A percentile compares a stretch with the other conserved stretches of the same genome.
Evolutionary conservation across 2,113 vertebrate genomes (phyloP).

Genomic region (Sturnira hondurensis): DNA sequence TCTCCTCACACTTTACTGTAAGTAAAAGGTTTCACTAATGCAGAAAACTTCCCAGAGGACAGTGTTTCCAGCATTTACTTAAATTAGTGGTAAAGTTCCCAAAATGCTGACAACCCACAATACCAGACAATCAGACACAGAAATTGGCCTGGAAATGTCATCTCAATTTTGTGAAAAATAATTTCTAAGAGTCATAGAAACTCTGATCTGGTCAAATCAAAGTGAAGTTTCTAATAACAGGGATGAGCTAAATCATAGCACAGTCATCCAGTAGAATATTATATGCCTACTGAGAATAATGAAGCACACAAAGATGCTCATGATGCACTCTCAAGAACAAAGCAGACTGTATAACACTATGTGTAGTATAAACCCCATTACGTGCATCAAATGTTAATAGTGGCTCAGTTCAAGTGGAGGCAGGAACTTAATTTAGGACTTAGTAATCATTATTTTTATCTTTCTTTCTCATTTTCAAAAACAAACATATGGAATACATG

Average conservation of each 20-base stretch:
- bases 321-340: neutral
- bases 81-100: slow-evolving; percentile 12
- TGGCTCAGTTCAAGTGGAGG: neutral
- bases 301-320: neutral
- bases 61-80: slow-evolving; percentile 16
- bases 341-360: neutral
- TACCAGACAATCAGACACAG: neutral
- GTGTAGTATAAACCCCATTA: neutral
- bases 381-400: neutral
- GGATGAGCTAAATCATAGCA: neutral
- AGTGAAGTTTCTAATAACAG: neutral
- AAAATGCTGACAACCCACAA: neutral
- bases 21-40: neutral
- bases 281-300: neutral
- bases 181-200: neutral
- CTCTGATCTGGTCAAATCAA: neutral
- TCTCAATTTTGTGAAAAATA: neutral
- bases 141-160: neutral
- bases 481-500: neutral
- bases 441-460: neutral
- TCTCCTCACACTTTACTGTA: neutral
- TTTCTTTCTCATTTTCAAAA: neutral
- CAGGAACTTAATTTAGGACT: neutral
- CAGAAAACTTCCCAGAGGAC: neutral
- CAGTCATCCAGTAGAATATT: neutral